Conservation (phyloP, 1,140 invertebrate genomes). For the Cataglyphis hispanica region DNA sequence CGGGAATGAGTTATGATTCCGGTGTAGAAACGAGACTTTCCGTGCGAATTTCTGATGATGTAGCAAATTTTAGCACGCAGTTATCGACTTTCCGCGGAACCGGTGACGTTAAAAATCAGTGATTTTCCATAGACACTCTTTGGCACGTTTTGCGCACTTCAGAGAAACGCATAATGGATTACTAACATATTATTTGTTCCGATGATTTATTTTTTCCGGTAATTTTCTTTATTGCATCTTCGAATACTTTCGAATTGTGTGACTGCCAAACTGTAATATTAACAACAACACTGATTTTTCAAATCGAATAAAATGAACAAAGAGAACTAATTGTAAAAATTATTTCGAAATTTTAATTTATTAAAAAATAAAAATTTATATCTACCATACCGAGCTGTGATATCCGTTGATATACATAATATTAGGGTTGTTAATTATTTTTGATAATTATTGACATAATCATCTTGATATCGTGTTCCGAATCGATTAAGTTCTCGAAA, state of each 20-base stretch:
- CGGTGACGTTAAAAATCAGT: background rate
- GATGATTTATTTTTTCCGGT: background rate
- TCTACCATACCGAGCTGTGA: background rate
- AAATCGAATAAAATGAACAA: background rate
- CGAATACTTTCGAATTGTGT: background rate
- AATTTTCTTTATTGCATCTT: background rate
- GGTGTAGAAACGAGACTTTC: background rate
- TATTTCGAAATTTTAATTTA: background rate
- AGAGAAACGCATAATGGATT: background rate
- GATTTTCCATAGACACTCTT: background rate
- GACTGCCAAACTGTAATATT: background rate
- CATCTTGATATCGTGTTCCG: background rate
- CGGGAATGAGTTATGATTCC: constrained; percentile 54
- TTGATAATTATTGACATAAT: constrained; percentile 5
- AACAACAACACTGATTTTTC: background rate
- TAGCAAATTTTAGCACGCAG: background rate
- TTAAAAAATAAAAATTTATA: background rate
- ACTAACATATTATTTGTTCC: background rate
- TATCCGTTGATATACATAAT: background rate
- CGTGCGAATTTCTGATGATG: constrained; percentile 11
- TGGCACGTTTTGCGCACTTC: background rate
- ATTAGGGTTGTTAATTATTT: constrained; percentile 1
- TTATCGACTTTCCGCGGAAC: background rate
- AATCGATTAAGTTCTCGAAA: background rate
- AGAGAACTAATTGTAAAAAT: background rate